A percentile compares a stretch with the other conserved stretches of the same genome.
These are phyloP conservation scores for Elymnias hypermnestra DNA, from an alignment of 1,140 invertebrate species.

Conservation along the genomic window DNA sequence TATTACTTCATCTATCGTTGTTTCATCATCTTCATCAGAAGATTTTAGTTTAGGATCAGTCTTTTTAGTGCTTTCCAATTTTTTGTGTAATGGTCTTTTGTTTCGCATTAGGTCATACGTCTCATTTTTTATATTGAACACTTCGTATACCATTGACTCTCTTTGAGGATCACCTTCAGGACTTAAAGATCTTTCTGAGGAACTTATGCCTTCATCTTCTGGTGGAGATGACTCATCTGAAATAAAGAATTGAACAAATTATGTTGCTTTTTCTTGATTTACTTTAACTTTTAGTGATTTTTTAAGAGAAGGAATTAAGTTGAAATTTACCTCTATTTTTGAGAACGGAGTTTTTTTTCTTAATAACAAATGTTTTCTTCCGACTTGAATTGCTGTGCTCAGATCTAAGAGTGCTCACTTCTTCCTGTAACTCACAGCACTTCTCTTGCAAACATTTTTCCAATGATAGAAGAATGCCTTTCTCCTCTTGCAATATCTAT, in stretches of 20 bases:
- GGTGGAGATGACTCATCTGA: constrained; percentile 83
- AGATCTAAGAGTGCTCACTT: constrained; percentile 68
- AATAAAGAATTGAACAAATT: too few species aligned
- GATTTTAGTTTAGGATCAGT: constrained; percentile 61
- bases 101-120: constrained; percentile 73
- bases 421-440: constrained; percentile 81
- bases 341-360: constrained; percentile 64
- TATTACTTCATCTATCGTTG: constrained; percentile 91
- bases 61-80: constrained; percentile 54
- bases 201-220: constrained; percentile 91
- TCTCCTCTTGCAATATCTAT: constrained; percentile 87
- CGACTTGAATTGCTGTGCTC: constrained; percentile 65
- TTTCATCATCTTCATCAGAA: constrained; percentile 84
- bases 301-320: too few species aligned
- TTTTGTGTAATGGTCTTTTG: constrained; percentile 58
- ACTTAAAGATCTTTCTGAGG: constrained; percentile 85
- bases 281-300: too few species aligned
- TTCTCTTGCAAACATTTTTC: constrained; percentile 87
- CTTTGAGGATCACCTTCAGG: constrained; percentile 79
- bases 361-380: constrained; percentile 61
- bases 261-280: too few species aligned
- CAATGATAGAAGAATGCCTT: constrained; percentile 83
- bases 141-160: constrained; percentile 79
- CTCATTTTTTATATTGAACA: constrained; percentile 79
- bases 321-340: constrained; percentile 69